Percentiles rank a stretch among this genome's conserved stretches.
Evolutionary conservation across 2,888 invertebrate species (phyloP).

Genomic region (Conus canariensis): DNA sequence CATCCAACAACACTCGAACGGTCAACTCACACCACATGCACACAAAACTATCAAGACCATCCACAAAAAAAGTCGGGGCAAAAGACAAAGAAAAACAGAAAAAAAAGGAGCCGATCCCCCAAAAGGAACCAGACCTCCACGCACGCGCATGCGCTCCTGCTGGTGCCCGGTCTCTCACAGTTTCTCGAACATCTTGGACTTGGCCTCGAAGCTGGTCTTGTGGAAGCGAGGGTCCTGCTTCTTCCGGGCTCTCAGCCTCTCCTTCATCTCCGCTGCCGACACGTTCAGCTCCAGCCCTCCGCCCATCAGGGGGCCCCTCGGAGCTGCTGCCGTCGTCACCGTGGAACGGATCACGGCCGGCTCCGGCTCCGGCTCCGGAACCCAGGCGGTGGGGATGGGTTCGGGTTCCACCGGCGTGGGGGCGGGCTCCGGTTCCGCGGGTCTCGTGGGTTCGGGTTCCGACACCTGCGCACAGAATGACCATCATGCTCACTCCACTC

Average conservation of each 20-base stretch:
- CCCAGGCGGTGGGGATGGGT: not conserved
- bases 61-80: no score
- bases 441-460: not conserved
- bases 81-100: no score
- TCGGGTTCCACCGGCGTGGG: not conserved
- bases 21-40: no score
- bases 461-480: not conserved
- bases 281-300: slow-evolving; percentile 49
- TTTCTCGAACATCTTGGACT: slow-evolving; percentile 39
- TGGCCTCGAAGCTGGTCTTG: slow-evolving; percentile 51
- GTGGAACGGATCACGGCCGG: slow-evolving; percentile 4
- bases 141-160: no score
- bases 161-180: no score
- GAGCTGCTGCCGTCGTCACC: not conserved
- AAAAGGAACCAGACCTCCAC: no score
- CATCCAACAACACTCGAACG: no score
- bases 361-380: not conserved
- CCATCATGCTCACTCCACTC: no score
- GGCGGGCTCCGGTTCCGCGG: not conserved
- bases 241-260: slow-evolving; percentile 60
- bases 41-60: no score
- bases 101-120: no score
- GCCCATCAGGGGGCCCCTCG: not conserved
- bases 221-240: slow-evolving; percentile 63
- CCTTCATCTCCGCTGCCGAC: slow-evolving; percentile 69